A percentile compares a stretch with the other conserved stretches of the same genome.
Evolutionary conservation across 2,888 invertebrate genomes (phyloP).

Genomic region (Pristionchus entomophagus): DNA sequence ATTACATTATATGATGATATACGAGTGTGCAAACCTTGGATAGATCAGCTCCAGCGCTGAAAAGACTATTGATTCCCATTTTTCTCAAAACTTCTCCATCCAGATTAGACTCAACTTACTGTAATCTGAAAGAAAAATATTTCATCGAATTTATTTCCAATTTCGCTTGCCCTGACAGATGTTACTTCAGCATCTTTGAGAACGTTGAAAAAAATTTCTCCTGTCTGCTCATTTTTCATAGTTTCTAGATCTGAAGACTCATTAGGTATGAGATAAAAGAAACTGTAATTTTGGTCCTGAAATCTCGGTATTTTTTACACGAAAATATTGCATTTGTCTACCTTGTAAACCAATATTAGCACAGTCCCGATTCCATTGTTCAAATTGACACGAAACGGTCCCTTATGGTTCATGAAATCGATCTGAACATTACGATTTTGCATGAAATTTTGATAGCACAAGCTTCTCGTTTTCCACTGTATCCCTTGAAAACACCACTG

Average conservation of each 20-base stretch:
- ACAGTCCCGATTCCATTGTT: background rate
- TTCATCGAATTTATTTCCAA: too few species aligned
- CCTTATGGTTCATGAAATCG: background rate
- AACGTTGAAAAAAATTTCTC: background rate
- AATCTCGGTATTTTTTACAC: background rate
- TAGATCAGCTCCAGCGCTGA: too few species aligned
- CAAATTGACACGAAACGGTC: background rate
- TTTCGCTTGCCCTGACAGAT: too few species aligned
- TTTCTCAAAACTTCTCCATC: too few species aligned
- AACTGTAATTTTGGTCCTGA: background rate
- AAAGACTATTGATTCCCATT: too few species aligned
- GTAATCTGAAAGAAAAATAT: too few species aligned
- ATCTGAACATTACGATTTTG: background rate
- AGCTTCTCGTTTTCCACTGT: too few species aligned
- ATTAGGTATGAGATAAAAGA: slow-evolving; percentile 8
- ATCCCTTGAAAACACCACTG: too few species aligned
- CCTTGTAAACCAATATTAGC: background rate
- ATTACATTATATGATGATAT: too few species aligned
- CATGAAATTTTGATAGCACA: too few species aligned
- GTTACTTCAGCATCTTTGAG: background rate
- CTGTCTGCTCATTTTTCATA: background rate
- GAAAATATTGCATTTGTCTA: background rate
- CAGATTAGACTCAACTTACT: too few species aligned
- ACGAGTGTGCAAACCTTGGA: too few species aligned
- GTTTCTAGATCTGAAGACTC: background rate